phyloP scores from a whole-genome alignment of 1,140 invertebrate species.

The Tribolium castaneum region DNA sequence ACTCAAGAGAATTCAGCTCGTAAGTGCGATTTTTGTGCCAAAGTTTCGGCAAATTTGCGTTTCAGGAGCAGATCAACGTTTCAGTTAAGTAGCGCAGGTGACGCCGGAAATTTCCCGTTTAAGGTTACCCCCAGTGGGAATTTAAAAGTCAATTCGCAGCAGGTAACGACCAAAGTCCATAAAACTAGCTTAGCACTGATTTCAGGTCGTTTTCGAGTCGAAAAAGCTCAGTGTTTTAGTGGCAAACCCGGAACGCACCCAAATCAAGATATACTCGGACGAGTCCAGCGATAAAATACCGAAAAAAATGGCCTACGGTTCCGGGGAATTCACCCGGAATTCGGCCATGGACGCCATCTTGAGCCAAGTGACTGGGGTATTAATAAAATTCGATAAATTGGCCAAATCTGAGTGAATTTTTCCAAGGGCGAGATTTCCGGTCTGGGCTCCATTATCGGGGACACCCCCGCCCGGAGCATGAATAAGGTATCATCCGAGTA shows the following conservation, averaged over 20 bases:
- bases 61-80: slow-evolving; percentile 18
- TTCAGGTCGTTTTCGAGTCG: slow-evolving; percentile 75
- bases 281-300: slow-evolving; percentile 51
- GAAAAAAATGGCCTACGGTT: slow-evolving; percentile 56
- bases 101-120: slow-evolving; percentile 68
- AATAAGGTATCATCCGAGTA: slow-evolving; percentile 61
- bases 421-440: slow-evolving; percentile 17
- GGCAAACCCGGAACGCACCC: slow-evolving; percentile 72
- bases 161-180: slow-evolving; percentile 63
- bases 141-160: slow-evolving; percentile 74
- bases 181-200: slow-evolving; percentile 28
- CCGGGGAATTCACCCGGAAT: slow-evolving; percentile 53
- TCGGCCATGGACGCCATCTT: slow-evolving; percentile 58
- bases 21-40: slow-evolving; percentile 1
- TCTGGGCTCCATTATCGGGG: slow-evolving; percentile 55
- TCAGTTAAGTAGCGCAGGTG: slow-evolving; percentile 3
- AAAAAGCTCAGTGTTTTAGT: slow-evolving; percentile 75
- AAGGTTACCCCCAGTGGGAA: slow-evolving; percentile 74
- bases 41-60: not conserved
- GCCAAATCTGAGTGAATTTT: not conserved
- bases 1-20: not conserved
- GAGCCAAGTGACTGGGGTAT: slow-evolving; percentile 53
- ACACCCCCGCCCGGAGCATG: slow-evolving; percentile 38
- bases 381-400: too few relatives aligned
- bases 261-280: slow-evolving; percentile 71